Evolutionary conservation across 1,140 invertebrate genomes (phyloP), one percentile per base, ranked within the genome.

Genomic region (Eurosta solidaginis): DNA sequence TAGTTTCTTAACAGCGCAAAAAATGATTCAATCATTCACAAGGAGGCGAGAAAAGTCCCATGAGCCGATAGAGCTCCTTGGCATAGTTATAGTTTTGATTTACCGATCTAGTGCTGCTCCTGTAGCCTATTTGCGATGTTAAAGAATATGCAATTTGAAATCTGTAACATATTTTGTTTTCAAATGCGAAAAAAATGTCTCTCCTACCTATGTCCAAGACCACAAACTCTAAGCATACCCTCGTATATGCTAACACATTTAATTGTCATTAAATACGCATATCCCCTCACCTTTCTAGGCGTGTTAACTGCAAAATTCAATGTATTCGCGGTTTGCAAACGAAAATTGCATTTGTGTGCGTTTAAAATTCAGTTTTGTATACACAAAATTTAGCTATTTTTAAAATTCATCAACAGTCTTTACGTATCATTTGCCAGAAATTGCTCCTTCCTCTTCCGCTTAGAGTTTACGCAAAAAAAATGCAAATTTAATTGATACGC

Each of bases 371-470:
- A 68, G 40, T 5, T 47, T 42, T 9, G 49, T 52, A 52, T 52
- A n/a, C n/a, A 12, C 33, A 29, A 68, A 36, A 40, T 36, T 54
- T 68, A 40, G 59, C 59, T 68, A 68, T 68, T 68, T 68, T 68
- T 42, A 68, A 68, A 68, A 68, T 68, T 68, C 59, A 40, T 5
- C 59, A 40, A 20, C 36, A 22, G 59, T 42, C 59, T 27, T 68
- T n/a, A n/a, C 59, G 33, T 68, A 17, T 36, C 54, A 22, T 33
- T 40, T 68, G 33, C 59, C 54, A 59, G 29, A 27, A 59, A n/a
- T 20, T 27, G 29, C 25, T 68, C 33, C 59, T 68, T 68, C 59
- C 59, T 68, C 59, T 68, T 68, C 59, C 59, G 59, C 59, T 40
- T 68, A 9, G 40, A 29, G 4, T 40, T 68, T 20, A 17, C n/a